These are phyloP conservation scores for Leistus spinibarbis DNA, from an alignment of 2,888 invertebrate genomes.

Conservation along the genomic window DNA sequence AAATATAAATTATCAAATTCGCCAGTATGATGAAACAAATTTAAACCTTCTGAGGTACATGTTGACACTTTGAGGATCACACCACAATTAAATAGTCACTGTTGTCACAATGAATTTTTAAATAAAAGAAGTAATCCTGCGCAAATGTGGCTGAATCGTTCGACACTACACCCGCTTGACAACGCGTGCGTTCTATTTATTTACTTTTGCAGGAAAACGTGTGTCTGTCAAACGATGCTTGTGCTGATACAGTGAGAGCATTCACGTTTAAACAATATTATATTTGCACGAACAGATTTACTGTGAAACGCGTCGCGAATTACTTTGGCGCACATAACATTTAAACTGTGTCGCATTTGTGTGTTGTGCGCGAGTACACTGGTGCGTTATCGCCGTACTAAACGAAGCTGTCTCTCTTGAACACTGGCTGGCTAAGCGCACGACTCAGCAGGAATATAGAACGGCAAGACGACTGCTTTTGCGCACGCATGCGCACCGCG, in stretches of 20 bases:
- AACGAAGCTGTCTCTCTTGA: constrained; percentile 47
- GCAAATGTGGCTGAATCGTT: not conserved
- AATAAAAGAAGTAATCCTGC: not conserved
- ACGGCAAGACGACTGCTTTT: constrained; percentile 49
- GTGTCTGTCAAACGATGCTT: not conserved
- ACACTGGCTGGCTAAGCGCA: constrained; percentile 31
- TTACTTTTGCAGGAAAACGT: not conserved
- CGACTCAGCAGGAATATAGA: constrained; percentile 24
- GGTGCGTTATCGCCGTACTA: constrained; percentile 39
- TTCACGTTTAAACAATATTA: not conserved
- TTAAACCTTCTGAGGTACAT: not conserved
- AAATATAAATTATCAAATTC: not conserved
- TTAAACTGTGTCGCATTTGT: not conserved
- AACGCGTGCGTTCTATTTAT: not conserved
- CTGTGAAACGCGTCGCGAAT: not conserved
- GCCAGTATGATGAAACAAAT: not conserved
- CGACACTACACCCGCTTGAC: not conserved
- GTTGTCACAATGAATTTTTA: not conserved
- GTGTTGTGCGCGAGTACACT: not conserved
- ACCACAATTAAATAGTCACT: not conserved
- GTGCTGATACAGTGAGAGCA: not conserved
- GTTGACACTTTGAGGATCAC: not conserved
- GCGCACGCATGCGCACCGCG: constrained; percentile 49
- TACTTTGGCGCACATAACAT: not conserved
- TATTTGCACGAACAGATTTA: not conserved